A percentile compares a stretch with the other conserved stretches of the same genome.
phyloP scores from a whole-genome alignment of 2,113 vertebrate genomes.

The Prionailurus viverrinus region DNA sequence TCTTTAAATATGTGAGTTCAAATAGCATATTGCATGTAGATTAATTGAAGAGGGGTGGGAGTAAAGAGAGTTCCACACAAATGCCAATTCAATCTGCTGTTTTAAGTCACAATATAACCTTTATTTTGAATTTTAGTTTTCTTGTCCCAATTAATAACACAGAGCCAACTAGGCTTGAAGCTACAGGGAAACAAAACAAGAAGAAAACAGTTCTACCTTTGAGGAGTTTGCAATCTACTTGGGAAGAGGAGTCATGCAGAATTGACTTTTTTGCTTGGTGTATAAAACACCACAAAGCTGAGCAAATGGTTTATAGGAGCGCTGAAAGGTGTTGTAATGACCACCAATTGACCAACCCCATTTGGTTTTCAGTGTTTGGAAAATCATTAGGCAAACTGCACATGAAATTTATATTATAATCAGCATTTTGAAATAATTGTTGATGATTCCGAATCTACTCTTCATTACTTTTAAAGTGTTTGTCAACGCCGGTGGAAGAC shows the following conservation, averaged over 20 bases:
- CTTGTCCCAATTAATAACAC: not conserved
- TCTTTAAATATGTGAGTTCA: not conserved
- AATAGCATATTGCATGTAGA: not conserved
- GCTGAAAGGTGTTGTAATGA: not conserved
- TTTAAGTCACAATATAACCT: not conserved
- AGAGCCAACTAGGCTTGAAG: not conserved
- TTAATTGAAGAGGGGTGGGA: not conserved
- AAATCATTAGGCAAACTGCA: not conserved
- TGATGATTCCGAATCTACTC: constrained; percentile 16
- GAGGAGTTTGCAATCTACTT: not conserved
- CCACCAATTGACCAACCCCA: not conserved
- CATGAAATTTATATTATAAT: not conserved
- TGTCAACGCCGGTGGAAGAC: not conserved
- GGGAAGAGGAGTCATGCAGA: not conserved
- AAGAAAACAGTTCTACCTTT: not conserved
- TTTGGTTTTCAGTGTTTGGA: constrained; percentile 6
- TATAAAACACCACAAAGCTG: not conserved
- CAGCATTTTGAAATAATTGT: not conserved
- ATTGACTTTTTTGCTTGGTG: not conserved
- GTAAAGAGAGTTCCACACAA: not conserved
- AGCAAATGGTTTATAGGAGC: not conserved
- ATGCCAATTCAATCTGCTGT: not conserved
- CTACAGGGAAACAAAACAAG: not conserved
- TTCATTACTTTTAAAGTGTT: not conserved
- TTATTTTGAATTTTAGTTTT: constrained; percentile 26